phyloP scores from a whole-genome alignment of 2,113 vertebrate species.

The Grus americana region DNA sequence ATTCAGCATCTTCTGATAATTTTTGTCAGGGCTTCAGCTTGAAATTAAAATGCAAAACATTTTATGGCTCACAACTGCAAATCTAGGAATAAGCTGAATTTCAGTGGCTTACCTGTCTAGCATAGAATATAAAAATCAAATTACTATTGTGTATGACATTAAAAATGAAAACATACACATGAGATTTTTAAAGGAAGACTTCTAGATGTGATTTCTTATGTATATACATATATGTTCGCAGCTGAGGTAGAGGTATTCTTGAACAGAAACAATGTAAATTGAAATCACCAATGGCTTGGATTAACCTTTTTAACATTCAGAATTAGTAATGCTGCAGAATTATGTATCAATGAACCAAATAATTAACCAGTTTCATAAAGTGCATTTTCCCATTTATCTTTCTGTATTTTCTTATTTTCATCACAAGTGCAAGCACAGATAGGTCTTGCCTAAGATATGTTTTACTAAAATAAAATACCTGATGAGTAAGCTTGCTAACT shows the following conservation, averaged over 20 bases:
- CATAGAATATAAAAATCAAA: not conserved
- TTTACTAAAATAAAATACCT: slow-evolving; percentile 11
- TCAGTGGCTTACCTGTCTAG: not conserved
- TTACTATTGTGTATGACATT: not conserved
- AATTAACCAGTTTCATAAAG: not conserved
- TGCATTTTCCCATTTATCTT: not conserved
- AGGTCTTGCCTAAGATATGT: not conserved
- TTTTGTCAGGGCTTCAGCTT: not conserved
- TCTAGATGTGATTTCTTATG: not conserved
- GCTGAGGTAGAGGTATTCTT: not conserved
- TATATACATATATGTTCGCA: not conserved
- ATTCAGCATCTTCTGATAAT: not conserved
- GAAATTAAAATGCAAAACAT: not conserved
- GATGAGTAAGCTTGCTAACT: not conserved
- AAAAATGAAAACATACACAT: not conserved
- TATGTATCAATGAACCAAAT: slow-evolving; percentile 7
- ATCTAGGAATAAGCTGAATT: not conserved
- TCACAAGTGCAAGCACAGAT: not conserved
- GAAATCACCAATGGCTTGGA: not conserved
- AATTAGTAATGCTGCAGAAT: not conserved
- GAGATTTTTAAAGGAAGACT: not conserved
- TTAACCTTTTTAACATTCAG: slow-evolving; percentile 41
- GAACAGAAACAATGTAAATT: slow-evolving; percentile 19
- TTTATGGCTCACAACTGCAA: not conserved
- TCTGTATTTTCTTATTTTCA: not conserved